A percentile compares a stretch with the other conserved stretches of the same genome.
Evolutionary conservation across 2,888 invertebrate genomes (phyloP).

Genomic region (Trimorus sp.): DNA sequence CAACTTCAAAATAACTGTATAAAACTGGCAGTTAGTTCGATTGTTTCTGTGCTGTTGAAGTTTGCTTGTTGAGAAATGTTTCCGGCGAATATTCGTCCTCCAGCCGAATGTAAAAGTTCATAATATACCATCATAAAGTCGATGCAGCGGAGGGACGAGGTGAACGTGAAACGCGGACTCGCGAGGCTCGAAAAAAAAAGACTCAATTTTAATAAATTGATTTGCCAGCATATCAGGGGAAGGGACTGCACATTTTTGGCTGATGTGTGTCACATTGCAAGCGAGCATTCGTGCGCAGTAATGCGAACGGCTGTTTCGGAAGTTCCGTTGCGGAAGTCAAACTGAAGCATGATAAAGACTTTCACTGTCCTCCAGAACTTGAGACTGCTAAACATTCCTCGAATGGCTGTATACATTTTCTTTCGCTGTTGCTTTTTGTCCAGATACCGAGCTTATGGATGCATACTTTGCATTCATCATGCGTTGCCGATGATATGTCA

Average conservation of each 20-base stretch:
- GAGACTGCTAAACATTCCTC: constrained; percentile 3
- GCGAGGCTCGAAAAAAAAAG: too few relatives aligned
- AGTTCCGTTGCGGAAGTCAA: constrained; percentile 4
- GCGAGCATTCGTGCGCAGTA: neutral
- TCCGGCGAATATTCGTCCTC: constrained; percentile 35
- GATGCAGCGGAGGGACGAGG: neutral
- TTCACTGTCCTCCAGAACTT: neutral
- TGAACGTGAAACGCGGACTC: too few relatives aligned
- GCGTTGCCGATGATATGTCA: too few relatives aligned
- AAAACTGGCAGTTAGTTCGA: constrained; percentile 50
- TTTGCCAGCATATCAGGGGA: too few relatives aligned
- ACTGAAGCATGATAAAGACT: constrained; percentile 22
- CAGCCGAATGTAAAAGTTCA: constrained; percentile 31
- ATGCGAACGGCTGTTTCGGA: neutral
- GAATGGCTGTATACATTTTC: constrained; percentile 1
- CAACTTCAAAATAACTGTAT: constrained; percentile 41
- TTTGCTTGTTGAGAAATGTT: constrained; percentile 54
- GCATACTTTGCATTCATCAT: too few relatives aligned
- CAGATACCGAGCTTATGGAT: neutral
- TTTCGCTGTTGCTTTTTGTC: neutral
- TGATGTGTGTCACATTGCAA: neutral
- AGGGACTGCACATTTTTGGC: too few relatives aligned
- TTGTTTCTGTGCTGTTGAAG: constrained; percentile 37
- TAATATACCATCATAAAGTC: constrained; percentile 38
- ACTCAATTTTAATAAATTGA: too few relatives aligned